phyloP scores from a whole-genome alignment of 92 coral and sea anemone species.

The Porites lobata region DNA sequence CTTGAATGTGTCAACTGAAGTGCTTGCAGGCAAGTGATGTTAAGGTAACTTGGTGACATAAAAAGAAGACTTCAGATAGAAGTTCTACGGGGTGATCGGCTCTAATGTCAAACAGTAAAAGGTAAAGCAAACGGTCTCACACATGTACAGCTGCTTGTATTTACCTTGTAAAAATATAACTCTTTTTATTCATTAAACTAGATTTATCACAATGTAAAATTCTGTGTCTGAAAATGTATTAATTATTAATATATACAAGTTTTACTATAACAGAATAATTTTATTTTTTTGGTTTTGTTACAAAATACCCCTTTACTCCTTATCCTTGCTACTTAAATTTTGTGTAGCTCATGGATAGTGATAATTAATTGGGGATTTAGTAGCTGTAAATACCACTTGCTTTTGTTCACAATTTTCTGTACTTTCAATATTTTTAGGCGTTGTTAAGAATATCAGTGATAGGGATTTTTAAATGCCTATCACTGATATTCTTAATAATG shows the following conservation, averaged over 20 bases:
- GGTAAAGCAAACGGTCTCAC: no score
- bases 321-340: neutral
- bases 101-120: no score
- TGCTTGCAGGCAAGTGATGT: no score
- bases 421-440: no score
- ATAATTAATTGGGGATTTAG: neutral
- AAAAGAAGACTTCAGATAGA: no score
- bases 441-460: no score
- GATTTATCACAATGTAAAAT: slow-evolving; percentile 11
- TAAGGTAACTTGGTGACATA: no score
- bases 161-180: neutral
- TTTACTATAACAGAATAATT: neutral
- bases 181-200: slow-evolving; percentile 14
- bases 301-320: neutral
- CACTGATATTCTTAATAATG: no score
- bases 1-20: no score
- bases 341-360: neutral
- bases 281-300: neutral
- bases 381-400: neutral
- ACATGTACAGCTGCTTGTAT: no score
- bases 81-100: no score
- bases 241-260: neutral
- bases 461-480: no score
- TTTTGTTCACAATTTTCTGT: neutral
- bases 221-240: slow-evolving; percentile 10